These are phyloP conservation scores for Nylanderia fulva DNA, from an alignment of 1,140 invertebrate species.

Conservation along the genomic window DNA sequence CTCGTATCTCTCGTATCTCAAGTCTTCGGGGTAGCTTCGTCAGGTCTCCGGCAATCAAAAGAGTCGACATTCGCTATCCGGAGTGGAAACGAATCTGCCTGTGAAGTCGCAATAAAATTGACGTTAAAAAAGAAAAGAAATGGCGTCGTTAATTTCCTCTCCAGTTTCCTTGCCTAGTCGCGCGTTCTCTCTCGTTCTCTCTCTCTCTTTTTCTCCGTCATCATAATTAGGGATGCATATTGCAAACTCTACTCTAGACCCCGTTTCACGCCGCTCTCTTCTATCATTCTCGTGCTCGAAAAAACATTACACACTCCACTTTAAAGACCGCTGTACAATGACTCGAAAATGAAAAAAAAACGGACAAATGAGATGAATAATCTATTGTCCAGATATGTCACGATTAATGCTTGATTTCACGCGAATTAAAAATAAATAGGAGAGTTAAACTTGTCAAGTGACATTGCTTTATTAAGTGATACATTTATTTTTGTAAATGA, in stretches of 20 bases:
- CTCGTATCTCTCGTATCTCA: slow-evolving; percentile 37
- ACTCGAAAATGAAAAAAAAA: slow-evolving; percentile 19
- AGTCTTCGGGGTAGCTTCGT: slow-evolving; percentile 49
- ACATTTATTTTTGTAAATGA: not conserved
- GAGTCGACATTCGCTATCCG: slow-evolving; percentile 57
- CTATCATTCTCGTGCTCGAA: slow-evolving; percentile 32
- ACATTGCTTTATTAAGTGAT: too few species aligned
- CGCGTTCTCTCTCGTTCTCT: slow-evolving; percentile 22
- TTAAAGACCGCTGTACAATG: slow-evolving; percentile 13
- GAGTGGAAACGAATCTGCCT: slow-evolving; percentile 39
- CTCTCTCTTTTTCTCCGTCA: not conserved
- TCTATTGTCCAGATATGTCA: not conserved
- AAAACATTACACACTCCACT: slow-evolving; percentile 38
- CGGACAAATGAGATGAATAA: not conserved
- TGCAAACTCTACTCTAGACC: slow-evolving; percentile 33
- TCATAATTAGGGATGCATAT: slow-evolving; percentile 21
- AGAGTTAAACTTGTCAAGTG: too few species aligned
- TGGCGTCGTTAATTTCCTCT: slow-evolving; percentile 77
- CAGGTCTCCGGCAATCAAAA: slow-evolving; percentile 61
- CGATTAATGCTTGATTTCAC: not conserved
- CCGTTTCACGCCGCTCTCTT: slow-evolving; percentile 3
- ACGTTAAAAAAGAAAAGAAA: slow-evolving; percentile 68
- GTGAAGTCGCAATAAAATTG: slow-evolving; percentile 73
- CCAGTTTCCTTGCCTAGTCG: slow-evolving; percentile 6
- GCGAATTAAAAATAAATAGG: not conserved